Conservation (phyloP, 1,140 invertebrate species). For the Saccostrea glomerata region DNA sequence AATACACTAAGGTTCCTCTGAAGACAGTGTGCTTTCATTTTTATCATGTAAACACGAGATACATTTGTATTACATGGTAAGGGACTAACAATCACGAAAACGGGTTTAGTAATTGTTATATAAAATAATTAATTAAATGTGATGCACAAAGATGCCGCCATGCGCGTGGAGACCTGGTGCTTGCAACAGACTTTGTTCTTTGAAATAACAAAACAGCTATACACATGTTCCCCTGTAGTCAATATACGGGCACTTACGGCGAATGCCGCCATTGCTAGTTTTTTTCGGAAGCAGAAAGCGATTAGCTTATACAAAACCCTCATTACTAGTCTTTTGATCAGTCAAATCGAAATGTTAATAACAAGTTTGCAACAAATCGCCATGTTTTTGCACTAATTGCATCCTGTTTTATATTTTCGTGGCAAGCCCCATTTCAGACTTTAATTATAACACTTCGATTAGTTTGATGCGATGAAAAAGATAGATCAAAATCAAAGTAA, state of each 20-base stretch:
- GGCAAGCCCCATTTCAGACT: not conserved
- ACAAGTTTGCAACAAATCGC: constrained; percentile 18
- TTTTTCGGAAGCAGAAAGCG: constrained; percentile 8
- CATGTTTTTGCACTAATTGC: constrained; percentile 16
- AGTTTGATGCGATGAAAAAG: not conserved
- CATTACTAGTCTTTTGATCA: constrained; percentile 28
- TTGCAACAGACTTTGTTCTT: not conserved
- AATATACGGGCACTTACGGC: not conserved
- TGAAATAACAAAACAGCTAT: not conserved
- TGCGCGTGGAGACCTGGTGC: not conserved
- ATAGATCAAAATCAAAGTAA: not conserved
- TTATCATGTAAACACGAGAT: not conserved
- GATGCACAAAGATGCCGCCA: not conserved
- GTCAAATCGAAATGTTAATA: not conserved
- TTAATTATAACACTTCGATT: not conserved
- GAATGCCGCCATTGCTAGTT: not conserved
- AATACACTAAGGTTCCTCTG: not conserved
- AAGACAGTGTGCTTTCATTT: not conserved
- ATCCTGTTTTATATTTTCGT: not conserved
- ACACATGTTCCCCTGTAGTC: not conserved
- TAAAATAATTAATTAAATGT: not conserved
- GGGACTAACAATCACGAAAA: not conserved
- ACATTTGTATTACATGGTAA: not conserved
- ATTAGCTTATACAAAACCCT: not conserved
- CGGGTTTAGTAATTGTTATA: not conserved